Percentiles rank a stretch among this genome's conserved stretches.
phyloP scores from a whole-genome alignment of 2,888 invertebrate genomes.

The Stegana nigrithorax region DNA sequence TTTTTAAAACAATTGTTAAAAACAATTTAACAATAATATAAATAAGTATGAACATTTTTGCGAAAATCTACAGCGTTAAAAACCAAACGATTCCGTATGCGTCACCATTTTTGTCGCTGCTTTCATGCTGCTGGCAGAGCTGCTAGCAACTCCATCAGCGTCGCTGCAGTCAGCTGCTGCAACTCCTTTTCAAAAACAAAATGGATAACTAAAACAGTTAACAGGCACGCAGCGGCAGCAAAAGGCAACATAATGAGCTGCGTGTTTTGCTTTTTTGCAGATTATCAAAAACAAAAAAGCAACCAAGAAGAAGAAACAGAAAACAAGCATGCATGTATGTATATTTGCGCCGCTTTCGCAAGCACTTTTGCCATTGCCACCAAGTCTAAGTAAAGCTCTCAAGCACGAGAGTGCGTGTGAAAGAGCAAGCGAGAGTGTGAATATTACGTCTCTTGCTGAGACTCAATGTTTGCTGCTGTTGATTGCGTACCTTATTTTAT shows the following conservation, averaged over 20 bases:
- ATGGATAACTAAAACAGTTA: conserved; percentile 70
- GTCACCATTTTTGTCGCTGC: background rate
- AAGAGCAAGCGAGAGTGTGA: conserved; percentile 19
- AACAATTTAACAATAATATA: too few relatives aligned
- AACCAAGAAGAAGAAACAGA: conserved; percentile 26
- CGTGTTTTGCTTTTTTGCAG: too few relatives aligned
- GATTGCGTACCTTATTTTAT: too few relatives aligned
- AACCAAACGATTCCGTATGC: too few relatives aligned
- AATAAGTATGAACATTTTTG: too few relatives aligned
- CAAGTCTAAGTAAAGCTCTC: background rate
- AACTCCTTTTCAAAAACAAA: conserved; percentile 62
- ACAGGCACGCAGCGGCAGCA: conserved; percentile 48
- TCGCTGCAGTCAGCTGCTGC: background rate
- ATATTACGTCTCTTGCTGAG: too few relatives aligned
- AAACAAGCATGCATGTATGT: background rate
- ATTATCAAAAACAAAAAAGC: conserved; percentile 29
- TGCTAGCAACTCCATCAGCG: background rate
- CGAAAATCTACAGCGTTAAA: too few relatives aligned
- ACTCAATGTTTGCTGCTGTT: too few relatives aligned
- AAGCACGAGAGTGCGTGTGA: background rate
- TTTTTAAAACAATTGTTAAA: too few relatives aligned
- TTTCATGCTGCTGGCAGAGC: background rate
- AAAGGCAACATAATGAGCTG: background rate
- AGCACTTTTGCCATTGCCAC: background rate
- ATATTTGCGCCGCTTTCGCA: conserved; percentile 7